Base-by-base conservation (phyloP, 2,113 vertebrate genomes). In the Papio anubis region DNA sequence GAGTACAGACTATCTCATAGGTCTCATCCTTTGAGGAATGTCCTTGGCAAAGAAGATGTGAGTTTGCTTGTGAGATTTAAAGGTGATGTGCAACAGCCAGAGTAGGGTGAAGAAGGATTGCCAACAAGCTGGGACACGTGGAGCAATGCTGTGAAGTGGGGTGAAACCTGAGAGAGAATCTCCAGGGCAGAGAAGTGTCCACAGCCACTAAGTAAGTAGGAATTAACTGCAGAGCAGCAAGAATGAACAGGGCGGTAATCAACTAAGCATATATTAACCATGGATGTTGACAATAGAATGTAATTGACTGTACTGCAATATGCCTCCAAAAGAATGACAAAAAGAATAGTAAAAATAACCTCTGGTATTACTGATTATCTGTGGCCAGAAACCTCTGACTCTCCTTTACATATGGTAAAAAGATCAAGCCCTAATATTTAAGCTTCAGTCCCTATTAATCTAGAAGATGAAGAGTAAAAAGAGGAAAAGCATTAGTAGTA, bases 301-400 rank as follows among this genome's bases (percentile, higher is more conserved):
- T 61, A 64, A 64, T 12, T 64, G 61, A 64, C 25, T 30, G 32
- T 27, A 1, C 55, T 78, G 25, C 27, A 12, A 0, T 9, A 4
- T 13, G 10, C 84, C 55, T 86, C 76, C 16, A 11, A 43, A 92
- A 84, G 38, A 66, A 80, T 4, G 91, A 73, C 55, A 38, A 11
- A 2, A 2, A 7, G 2, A 11, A 0, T 7, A 3, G 1, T n/a
- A 40, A 81, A 64, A 55, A 25, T n/a, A 32, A 43, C 59, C 27
- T 61, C 79, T 38, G 43, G 43, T 20, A 3, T 38, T 50, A 7
- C 45, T 52, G 38, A 48, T 16, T 23, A 4, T 85, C 68, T n/a
- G 13, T 76, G 45, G 27, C 89, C 43, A 52, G 45, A 90, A 95
- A 76, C 25, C 16, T 4, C 32, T 25, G 40, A 88, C 83, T 80